Evolutionary conservation across 1,140 invertebrate species (phyloP).

Genomic region (Drosophila leontia): DNA sequence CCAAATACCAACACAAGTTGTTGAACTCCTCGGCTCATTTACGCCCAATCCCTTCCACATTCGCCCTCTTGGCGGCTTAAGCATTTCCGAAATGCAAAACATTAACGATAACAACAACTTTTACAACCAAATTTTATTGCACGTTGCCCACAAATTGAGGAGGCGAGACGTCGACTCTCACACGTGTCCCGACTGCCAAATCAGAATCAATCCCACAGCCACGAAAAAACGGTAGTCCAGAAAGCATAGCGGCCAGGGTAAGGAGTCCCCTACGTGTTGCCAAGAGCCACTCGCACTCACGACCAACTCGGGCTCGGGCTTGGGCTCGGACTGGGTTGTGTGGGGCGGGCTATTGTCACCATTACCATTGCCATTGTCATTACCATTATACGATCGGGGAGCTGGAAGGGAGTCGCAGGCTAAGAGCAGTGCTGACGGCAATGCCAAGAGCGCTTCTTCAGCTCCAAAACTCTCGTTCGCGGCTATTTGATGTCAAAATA

Average conservation of each 20-base stretch:
- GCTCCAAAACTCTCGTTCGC: slow-evolving; percentile 39
- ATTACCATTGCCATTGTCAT: slow-evolving; percentile 39
- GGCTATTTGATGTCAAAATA: slow-evolving; percentile 81
- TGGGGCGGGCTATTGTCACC: slow-evolving; percentile 61
- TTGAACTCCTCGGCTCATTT: slow-evolving; percentile 54
- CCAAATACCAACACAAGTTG: slow-evolving; percentile 38
- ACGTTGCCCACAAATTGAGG: slow-evolving; percentile 70
- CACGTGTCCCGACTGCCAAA: slow-evolving; percentile 76
- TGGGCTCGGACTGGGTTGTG: slow-evolving; percentile 32
- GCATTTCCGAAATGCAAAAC: slow-evolving; percentile 71
- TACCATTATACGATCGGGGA: slow-evolving; percentile 27
- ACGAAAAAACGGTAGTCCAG: slow-evolving; percentile 69
- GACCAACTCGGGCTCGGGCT: slow-evolving; percentile 18
- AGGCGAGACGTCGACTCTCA: slow-evolving; percentile 41
- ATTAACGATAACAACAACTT: slow-evolving; percentile 76
- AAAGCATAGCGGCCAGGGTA: slow-evolving; percentile 47
- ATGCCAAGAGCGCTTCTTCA: slow-evolving; percentile 22
- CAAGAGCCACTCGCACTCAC: slow-evolving; percentile 60
- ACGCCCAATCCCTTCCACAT: slow-evolving; percentile 14
- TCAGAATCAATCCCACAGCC: slow-evolving; percentile 55
- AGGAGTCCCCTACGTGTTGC: slow-evolving; percentile 64
- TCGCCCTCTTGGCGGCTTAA: slow-evolving; percentile 13
- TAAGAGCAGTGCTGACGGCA: slow-evolving; percentile 2
- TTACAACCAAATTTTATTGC: slow-evolving; percentile 78
- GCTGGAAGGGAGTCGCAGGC: slow-evolving; percentile 12